Conservation (phyloP, 2,113 vertebrate species). For the Blennius ocellaris region DNA sequence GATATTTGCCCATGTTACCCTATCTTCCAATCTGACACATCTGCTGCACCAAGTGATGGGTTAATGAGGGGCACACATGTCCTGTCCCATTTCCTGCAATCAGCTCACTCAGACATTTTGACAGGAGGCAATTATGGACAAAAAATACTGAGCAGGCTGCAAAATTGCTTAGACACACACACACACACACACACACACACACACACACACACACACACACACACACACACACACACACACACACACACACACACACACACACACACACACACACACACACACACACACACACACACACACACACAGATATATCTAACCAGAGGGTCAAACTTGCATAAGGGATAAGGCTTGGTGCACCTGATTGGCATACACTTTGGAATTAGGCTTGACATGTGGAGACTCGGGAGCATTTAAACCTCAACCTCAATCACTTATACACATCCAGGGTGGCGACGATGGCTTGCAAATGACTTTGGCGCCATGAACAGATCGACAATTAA, state of each 20-base stretch:
- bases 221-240: neutral
- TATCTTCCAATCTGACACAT: constrained; percentile 77
- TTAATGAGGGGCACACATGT: constrained; percentile 80
- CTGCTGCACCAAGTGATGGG: constrained; percentile 77
- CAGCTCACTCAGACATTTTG: constrained; percentile 80
- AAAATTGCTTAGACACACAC: constrained; percentile 70
- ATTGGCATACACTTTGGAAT: constrained; percentile 60
- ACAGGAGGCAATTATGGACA: constrained; percentile 81
- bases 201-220: constrained; percentile 25
- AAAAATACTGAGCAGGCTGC: constrained; percentile 72
- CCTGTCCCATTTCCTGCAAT: constrained; percentile 81
- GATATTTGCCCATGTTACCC: constrained; percentile 60
- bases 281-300: no score
- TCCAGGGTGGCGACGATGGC: neutral
- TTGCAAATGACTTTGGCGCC: constrained; percentile 7
- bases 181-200: constrained; percentile 61
- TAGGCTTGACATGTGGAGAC: constrained; percentile 50
- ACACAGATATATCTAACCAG: constrained; percentile 53
- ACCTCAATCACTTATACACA: constrained; percentile 25
- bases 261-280: constrained; percentile 50
- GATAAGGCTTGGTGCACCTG: constrained; percentile 54
- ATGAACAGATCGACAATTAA: constrained; percentile 6
- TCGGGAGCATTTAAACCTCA: constrained; percentile 36
- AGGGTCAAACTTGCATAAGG: constrained; percentile 63
- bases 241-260: constrained; percentile 58